Evolutionary conservation across 1,140 invertebrate genomes (phyloP).

Genomic region (Macrotrachela quadricornifera): DNA sequence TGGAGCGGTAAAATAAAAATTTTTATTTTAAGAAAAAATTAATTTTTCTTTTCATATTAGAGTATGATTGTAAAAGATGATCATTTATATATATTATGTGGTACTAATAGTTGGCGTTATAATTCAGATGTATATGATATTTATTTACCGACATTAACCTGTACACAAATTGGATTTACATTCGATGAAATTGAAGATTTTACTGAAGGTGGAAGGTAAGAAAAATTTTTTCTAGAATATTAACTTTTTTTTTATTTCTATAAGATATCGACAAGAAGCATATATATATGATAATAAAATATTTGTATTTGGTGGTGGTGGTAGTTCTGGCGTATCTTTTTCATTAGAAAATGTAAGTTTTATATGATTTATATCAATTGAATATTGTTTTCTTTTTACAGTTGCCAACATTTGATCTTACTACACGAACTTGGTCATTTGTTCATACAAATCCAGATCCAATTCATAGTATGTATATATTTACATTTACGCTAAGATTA

Average conservation of each 20-base stretch:
- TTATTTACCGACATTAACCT: slow-evolving; percentile 1
- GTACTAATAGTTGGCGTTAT: slow-evolving; percentile 1
- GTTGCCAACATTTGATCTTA: slow-evolving; percentile 5
- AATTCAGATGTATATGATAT: slow-evolving; percentile 4
- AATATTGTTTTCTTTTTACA: neutral
- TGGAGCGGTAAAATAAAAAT: no score
- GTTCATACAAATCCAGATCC: neutral
- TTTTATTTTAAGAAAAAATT: no score
- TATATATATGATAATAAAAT: neutral
- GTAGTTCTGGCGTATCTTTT: slow-evolving; percentile 1
- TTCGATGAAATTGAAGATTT: neutral
- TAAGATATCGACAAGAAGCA: slow-evolving; percentile 3
- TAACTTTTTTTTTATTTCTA: neutral
- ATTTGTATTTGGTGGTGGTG: slow-evolving; percentile 6
- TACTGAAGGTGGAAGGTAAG: neutral
- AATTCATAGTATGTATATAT: neutral
- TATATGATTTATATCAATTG: no score
- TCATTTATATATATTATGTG: slow-evolving; percentile 6
- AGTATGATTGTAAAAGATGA: slow-evolving; percentile 3
- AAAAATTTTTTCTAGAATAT: neutral
- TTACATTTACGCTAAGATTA: no score
- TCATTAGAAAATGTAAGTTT: neutral
- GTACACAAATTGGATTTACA: neutral
- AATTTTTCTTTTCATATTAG: neutral
- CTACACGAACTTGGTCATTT: slow-evolving; percentile 3